Conservation (phyloP, 2,797 vertebrate species). For the Lepus townsendii region DNA sequence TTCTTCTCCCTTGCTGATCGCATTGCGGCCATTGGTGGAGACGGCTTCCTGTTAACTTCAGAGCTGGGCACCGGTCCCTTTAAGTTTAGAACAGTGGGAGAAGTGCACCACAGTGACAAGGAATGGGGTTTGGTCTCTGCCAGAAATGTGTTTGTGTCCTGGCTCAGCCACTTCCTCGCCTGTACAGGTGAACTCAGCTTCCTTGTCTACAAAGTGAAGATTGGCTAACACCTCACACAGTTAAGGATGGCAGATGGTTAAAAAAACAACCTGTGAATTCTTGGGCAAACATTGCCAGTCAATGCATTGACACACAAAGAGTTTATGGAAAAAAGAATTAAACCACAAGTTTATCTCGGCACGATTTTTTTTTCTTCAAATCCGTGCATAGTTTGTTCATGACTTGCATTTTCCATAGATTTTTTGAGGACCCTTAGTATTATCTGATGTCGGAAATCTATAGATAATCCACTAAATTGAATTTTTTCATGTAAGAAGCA, state of each 20-base stretch:
- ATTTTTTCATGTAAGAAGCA: background rate
- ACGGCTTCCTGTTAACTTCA: background rate
- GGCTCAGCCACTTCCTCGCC: background rate
- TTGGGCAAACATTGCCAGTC: constrained; percentile 43
- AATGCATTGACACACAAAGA: background rate
- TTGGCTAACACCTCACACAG: background rate
- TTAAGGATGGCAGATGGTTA: background rate
- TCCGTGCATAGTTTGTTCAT: too few relatives aligned
- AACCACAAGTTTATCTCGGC: too few relatives aligned
- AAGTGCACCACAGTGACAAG: background rate
- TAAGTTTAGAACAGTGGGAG: background rate
- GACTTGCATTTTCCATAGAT: too few relatives aligned
- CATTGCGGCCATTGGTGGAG: too few relatives aligned
- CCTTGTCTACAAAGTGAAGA: background rate
- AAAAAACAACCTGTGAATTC: background rate
- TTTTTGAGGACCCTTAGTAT: background rate
- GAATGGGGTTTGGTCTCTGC: background rate
- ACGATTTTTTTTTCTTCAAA: too few relatives aligned
- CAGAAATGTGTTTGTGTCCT: accelerated
- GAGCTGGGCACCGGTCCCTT: background rate
- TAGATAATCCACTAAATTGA: background rate
- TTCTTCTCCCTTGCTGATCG: background rate
- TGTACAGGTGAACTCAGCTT: background rate
- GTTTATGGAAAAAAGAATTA: too few relatives aligned
- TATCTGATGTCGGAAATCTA: background rate